Conservation (phyloP, 2,113 vertebrate species). For the Syrrhaptes paradoxus region DNA sequence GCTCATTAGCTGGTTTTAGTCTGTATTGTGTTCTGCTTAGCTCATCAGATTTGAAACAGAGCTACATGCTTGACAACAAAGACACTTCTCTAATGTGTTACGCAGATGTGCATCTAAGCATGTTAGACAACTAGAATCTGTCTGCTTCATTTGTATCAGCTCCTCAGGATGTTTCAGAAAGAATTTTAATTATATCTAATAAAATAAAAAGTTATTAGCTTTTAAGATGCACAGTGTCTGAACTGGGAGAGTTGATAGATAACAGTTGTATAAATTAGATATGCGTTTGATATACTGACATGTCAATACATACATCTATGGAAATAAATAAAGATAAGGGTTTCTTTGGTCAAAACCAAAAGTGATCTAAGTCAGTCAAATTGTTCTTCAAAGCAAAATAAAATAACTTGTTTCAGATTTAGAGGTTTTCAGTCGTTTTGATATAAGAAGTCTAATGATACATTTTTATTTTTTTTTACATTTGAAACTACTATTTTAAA, state of each 20-base stretch:
- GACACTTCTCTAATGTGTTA: not conserved
- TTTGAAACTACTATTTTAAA: not conserved
- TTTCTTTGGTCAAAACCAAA: not conserved
- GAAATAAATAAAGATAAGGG: not conserved
- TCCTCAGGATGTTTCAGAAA: not conserved
- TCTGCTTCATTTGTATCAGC: not conserved
- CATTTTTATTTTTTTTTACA: not conserved
- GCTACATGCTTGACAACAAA: not conserved
- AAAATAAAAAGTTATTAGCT: not conserved
- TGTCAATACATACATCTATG: not conserved
- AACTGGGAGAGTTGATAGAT: not conserved
- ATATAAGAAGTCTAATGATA: not conserved
- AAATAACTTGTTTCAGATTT: not conserved
- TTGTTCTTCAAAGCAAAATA: not conserved
- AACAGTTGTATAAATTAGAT: not conserved
- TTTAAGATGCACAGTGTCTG: not conserved
- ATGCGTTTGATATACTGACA: rapidly evolving
- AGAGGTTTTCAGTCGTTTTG: not conserved
- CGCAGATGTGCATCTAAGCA: not conserved
- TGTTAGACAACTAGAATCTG: not conserved
- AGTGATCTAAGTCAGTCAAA: not conserved
- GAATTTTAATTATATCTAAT: not conserved
- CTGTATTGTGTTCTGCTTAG: not conserved
- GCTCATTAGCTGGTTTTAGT: not conserved
- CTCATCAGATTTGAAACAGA: not conserved